Conservation (phyloP, 2,797 vertebrate genomes). For the Spinus olivaceus region DNA sequence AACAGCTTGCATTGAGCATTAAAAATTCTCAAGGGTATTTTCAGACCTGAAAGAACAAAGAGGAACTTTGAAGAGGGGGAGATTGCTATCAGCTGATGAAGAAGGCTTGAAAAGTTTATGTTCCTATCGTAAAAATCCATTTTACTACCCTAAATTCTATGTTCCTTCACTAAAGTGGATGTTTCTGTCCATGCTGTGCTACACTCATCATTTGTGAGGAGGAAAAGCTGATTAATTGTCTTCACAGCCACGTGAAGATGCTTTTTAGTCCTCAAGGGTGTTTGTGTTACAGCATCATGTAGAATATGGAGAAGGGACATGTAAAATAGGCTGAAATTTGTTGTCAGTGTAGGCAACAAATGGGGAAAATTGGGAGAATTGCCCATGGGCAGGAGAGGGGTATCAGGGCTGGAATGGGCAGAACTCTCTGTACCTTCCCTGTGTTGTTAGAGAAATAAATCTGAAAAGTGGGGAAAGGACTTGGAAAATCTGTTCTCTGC, state of each 20-base stretch:
- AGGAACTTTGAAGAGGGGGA: neutral
- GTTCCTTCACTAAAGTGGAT: neutral
- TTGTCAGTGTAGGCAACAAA: neutral
- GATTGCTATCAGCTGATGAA: neutral
- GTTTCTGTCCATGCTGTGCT: neutral
- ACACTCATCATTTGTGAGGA: rapidly evolving
- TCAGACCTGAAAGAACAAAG: neutral
- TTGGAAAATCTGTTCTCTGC: neutral
- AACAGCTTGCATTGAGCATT: neutral
- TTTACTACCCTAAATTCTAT: neutral
- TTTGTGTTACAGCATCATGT: neutral
- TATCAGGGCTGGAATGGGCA: neutral
- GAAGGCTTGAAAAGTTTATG: neutral
- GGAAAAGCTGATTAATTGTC: neutral
- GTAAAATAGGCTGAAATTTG: neutral
- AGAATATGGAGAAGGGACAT: neutral
- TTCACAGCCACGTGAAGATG: neutral
- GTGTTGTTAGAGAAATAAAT: neutral
- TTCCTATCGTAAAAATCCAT: neutral
- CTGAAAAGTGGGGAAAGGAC: neutral
- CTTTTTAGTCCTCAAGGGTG: neutral
- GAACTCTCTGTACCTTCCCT: neutral
- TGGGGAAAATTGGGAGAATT: neutral
- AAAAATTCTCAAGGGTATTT: neutral
- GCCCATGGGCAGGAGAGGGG: neutral